These are phyloP conservation scores for Mionectes macconnelli DNA, from an alignment of 2,113 vertebrate species.

Conservation along the genomic window DNA sequence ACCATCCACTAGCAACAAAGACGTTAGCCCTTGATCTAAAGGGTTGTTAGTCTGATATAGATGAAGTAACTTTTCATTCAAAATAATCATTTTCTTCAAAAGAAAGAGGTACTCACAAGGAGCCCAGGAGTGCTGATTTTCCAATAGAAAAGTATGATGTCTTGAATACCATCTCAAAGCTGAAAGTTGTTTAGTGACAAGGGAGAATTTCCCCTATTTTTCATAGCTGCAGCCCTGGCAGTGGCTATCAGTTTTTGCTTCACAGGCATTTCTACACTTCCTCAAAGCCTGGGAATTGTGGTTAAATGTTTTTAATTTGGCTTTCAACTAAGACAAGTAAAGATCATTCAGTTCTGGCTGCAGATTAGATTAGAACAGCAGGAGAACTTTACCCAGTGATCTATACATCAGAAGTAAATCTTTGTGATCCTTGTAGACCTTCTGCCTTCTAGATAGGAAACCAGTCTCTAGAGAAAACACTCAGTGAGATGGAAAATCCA, in stretches of 20 bases:
- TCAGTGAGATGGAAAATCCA: background rate
- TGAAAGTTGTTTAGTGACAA: background rate
- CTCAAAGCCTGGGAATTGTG: background rate
- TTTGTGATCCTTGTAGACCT: background rate
- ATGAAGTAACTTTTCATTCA: background rate
- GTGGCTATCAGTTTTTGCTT: background rate
- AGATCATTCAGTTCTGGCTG: background rate
- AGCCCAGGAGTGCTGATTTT: background rate
- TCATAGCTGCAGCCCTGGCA: background rate
- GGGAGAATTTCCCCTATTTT: background rate
- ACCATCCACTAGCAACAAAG: background rate
- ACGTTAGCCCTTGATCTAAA: background rate
- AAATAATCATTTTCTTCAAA: background rate
- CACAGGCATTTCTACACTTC: background rate
- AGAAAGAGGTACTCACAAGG: background rate
- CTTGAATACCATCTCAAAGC: background rate
- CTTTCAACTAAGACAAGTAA: background rate
- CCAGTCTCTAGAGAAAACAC: background rate
- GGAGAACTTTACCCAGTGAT: background rate
- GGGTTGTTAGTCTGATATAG: background rate
- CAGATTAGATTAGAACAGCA: background rate
- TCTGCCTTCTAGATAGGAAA: background rate
- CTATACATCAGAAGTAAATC: background rate
- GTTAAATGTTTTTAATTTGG: background rate
- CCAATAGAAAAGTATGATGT: background rate